phyloP scores from a whole-genome alignment of 2,113 vertebrate genomes.

The Boulengeromyrus knoepffleri region DNA sequence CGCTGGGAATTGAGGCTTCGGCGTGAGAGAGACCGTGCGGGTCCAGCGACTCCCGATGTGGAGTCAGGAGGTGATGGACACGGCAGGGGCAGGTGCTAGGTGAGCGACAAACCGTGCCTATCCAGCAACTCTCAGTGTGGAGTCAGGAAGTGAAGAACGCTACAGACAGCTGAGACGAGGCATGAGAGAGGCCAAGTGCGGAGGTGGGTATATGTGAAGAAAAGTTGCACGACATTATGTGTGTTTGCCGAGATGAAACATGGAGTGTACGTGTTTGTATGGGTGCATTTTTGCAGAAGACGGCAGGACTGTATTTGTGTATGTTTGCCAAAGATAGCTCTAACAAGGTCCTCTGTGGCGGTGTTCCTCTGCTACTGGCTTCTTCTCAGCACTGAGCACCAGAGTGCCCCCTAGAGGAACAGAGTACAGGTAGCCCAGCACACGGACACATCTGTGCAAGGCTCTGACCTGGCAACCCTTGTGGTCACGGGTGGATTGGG shows the following conservation, averaged over 20 bases:
- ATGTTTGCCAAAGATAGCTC: neutral
- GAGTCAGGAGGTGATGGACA: neutral
- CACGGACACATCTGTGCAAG: neutral
- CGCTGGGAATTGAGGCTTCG: neutral
- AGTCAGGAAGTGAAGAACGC: neutral
- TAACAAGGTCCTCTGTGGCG: neutral
- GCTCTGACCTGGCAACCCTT: neutral
- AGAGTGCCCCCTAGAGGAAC: neutral
- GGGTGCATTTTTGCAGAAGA: neutral
- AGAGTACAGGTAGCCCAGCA: neutral
- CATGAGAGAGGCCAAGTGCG: neutral
- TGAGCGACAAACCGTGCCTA: neutral
- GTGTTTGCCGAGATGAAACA: neutral
- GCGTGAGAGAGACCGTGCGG: neutral
- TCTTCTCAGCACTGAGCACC: neutral
- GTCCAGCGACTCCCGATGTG: neutral
- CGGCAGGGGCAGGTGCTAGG: neutral
- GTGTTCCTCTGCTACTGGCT: neutral
- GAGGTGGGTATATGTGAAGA: neutral
- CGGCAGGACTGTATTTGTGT: neutral
- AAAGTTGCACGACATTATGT: neutral
- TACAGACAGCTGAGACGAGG: neutral
- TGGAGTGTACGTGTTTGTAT: neutral
- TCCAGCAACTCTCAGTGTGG: neutral
- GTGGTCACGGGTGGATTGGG: neutral